Evolutionary conservation across 2,888 invertebrate species (phyloP).

Genomic region (Papilio elwesi): DNA sequence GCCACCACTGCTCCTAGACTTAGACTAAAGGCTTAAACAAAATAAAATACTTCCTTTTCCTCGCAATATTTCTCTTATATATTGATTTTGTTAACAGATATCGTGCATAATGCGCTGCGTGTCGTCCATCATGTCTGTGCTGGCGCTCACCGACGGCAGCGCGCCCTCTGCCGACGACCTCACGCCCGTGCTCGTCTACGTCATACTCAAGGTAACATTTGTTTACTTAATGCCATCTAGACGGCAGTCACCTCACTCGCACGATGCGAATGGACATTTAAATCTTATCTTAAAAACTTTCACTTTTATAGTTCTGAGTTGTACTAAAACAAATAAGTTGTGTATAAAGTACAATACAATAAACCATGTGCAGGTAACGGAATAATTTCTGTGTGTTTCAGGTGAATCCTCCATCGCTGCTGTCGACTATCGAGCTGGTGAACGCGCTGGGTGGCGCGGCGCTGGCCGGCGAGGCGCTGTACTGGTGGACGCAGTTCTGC

Average conservation of each 20-base stretch:
- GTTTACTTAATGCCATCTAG: too few relatives aligned
- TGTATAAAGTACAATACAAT: too few relatives aligned
- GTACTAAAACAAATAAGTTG: too few relatives aligned
- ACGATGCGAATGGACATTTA: too few relatives aligned
- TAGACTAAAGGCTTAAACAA: too few relatives aligned
- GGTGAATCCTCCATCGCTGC: slow-evolving; percentile 96
- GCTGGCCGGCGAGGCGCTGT: slow-evolving; percentile 95
- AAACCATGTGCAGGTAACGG: too few relatives aligned
- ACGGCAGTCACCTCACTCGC: too few relatives aligned
- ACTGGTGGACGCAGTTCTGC: slow-evolving; percentile 99
- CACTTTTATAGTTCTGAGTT: too few relatives aligned
- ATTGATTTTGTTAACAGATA: slow-evolving; percentile 60
- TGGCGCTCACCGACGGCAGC: slow-evolving; percentile 92
- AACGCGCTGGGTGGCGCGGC: slow-evolving; percentile 94
- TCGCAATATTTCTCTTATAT: too few relatives aligned
- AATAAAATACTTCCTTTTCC: neutral
- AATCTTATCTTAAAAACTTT: too few relatives aligned
- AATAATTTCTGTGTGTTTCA: slow-evolving; percentile 59
- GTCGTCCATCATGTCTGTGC: slow-evolving; percentile 95
- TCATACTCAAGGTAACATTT: slow-evolving; percentile 92
- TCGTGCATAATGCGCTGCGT: slow-evolving; percentile 94
- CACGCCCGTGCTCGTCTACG: slow-evolving; percentile 97
- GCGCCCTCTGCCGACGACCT: slow-evolving; percentile 96
- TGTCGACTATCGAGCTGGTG: slow-evolving; percentile 98
- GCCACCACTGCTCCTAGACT: too few relatives aligned